Base-by-base conservation (phyloP, 2,113 vertebrate species). In the Dipodomys spectabilis region DNA sequence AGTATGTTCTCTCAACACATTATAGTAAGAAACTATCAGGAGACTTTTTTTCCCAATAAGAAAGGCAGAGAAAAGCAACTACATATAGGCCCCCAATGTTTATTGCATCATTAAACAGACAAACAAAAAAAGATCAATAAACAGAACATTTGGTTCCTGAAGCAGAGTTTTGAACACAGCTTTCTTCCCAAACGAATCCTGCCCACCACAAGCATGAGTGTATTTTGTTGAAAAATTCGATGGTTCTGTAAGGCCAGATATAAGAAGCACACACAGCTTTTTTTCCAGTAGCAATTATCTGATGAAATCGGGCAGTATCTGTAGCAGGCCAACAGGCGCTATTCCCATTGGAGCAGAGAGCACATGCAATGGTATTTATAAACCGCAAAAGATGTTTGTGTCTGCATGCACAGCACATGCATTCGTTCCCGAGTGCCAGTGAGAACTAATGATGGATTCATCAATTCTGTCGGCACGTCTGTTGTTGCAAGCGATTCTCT, bases 361-460 rank as follows among this genome's bases (percentile, higher is more conserved):
- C 93, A 87, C 7, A 65, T 91, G 96, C 93, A 64, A 0, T 25
- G 87, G 67, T 95, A 97, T 97, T 96, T 97, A 96, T 96, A 96
- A 92, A 96, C 84, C 9, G 75, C 30, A 78, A 79, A 95, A 82
- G 79, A 82, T 82, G 89, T 93, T 96, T 92, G 93, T 97, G 94
- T 97, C 94, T 94, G 94, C 87, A 78, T 30, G 83, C 75, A 69
- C 19, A 12, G 53, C 44, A n/a, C 89, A 20, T 27, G 30, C 72
- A 86, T 84, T 87, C 87, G 82, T 74, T 64, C 69, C 78, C 7
- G 19, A 28, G 78, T 6, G 6, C 85, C 2, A 16, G 73, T 39
- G 32, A 96, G 83, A 67, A 82, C 91, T 94, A 79, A 86, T 87
- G 83, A 93, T 39, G 82, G 84, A 86, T 89, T 92, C 87, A 68